Conservation (phyloP, 2,113 vertebrate genomes). For the Myodes glareolus region DNA sequence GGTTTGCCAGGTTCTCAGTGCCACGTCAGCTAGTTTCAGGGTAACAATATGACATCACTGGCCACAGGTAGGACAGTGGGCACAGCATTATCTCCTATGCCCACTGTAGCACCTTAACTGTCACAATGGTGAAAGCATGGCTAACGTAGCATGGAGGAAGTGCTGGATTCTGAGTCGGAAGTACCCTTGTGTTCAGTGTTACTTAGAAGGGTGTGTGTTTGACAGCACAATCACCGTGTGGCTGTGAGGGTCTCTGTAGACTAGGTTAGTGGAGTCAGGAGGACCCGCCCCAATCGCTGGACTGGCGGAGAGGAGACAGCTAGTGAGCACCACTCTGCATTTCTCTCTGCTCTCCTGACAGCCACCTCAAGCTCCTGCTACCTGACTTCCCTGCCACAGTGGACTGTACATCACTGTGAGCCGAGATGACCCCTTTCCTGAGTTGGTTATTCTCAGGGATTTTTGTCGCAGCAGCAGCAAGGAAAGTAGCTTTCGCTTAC, state of each 20-base stretch:
- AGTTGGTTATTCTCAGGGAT: neutral
- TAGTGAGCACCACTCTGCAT: no score
- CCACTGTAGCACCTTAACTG: neutral
- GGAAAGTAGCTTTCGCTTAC: neutral
- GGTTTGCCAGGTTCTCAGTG: neutral
- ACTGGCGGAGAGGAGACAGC: neutral
- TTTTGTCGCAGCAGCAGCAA: neutral
- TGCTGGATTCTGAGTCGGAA: neutral
- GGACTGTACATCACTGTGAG: neutral
- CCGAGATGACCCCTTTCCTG: neutral
- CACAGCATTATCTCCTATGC: accelerated
- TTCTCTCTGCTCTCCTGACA: neutral
- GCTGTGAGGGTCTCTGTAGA: neutral
- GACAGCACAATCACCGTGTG: neutral
- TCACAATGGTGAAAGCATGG: neutral
- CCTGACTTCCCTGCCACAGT: neutral
- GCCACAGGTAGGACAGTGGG: neutral
- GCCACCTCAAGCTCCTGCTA: neutral
- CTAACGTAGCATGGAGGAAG: neutral
- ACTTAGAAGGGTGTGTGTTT: neutral
- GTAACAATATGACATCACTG: neutral
- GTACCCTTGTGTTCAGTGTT: conserved; percentile 8
- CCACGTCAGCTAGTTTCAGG: neutral
- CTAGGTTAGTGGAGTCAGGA: neutral
- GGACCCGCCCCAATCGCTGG: neutral